These are phyloP conservation scores for Sinocyclocheilus anophthalmus DNA, from an alignment of 2,113 vertebrate genomes.

Conservation along the genomic window DNA sequence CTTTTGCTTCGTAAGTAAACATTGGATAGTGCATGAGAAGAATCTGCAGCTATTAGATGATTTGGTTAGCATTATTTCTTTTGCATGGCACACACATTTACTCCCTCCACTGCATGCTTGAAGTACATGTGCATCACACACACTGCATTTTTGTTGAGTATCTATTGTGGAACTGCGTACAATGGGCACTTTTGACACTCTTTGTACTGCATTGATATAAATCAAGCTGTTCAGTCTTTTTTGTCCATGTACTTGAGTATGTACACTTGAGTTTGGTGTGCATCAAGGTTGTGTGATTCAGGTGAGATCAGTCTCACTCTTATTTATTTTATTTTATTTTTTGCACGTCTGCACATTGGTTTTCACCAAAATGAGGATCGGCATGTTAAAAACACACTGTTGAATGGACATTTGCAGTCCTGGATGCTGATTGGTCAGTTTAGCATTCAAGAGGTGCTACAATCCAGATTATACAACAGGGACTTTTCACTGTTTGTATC, in stretches of 20 bases:
- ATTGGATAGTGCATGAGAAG: not conserved
- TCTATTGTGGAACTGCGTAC: not conserved
- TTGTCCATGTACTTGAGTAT: not conserved
- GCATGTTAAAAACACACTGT: not conserved
- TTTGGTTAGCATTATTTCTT: not conserved
- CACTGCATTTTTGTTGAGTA: not conserved
- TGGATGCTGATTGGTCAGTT: slow-evolving; percentile 22
- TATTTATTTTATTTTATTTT: not conserved
- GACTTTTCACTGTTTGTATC: slow-evolving; percentile 3
- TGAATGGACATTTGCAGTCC: not conserved
- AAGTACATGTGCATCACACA: not conserved
- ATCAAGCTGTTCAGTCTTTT: not conserved
- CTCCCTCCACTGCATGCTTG: slow-evolving; percentile 10
- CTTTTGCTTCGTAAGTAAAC: not conserved
- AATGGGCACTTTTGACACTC: not conserved
- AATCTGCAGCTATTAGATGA: not conserved
- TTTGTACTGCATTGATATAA: not conserved
- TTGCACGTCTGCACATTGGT: slow-evolving; percentile 10
- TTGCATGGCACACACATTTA: not conserved
- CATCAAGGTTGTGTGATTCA: not conserved
- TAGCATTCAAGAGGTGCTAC: slow-evolving; percentile 11
- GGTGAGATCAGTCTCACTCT: not conserved
- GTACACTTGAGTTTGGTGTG: not conserved
- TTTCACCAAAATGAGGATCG: not conserved
- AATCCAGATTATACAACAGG: not conserved